Base-by-base conservation (phyloP, 1,140 invertebrate genomes). In the Orchesella cincta region DNA sequence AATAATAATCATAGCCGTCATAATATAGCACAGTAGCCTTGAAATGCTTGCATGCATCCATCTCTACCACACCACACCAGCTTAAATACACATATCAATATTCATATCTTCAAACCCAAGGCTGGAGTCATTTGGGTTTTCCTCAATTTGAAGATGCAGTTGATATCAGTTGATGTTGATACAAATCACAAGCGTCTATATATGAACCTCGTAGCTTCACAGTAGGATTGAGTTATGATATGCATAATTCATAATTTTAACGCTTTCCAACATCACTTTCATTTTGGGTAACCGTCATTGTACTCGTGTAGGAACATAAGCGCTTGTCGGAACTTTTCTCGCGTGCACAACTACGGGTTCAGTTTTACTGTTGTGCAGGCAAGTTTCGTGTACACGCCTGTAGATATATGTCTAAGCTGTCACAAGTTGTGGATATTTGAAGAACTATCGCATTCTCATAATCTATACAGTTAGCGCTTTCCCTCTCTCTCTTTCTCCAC, bases 201-300 rank as follows among this genome's bases (percentile, higher is more conserved):
- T 46, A 46, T 46, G 39, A n/a, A n/a, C n/a, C n/a, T n/a, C 39
- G 39, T 18, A 46, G 5, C 39, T 46, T 5, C 39, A 57, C 23
- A n/a, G 12, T 57, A 23, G 12, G 62, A 67, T 29, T 31, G 28
- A 67, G 62, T 67, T 67, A 67, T 67, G 62, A 33, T 33, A 67
- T 67, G 31, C 62, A 67, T 67, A 67, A 67, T 67, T 67, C n/a
- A 67, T 67, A 67, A 67, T 67, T 12, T 67, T 67, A 67, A 67
- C 62, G 62, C 62, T 29, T 67, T 23, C 62, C 62, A 26, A 67
- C 62, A 3, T 29, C 31, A 33, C 39, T 46, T 20, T 46, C 20
- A 46, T 46, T 46, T 46, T 46, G 33, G 33, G 3, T 26, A 67
- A 29, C 5, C 28, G 29, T 1, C 33, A 8, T 26, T 29, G 62